Evolutionary conservation across 2,888 invertebrate genomes (phyloP).

Genomic region (Macroteleia sp.): DNA sequence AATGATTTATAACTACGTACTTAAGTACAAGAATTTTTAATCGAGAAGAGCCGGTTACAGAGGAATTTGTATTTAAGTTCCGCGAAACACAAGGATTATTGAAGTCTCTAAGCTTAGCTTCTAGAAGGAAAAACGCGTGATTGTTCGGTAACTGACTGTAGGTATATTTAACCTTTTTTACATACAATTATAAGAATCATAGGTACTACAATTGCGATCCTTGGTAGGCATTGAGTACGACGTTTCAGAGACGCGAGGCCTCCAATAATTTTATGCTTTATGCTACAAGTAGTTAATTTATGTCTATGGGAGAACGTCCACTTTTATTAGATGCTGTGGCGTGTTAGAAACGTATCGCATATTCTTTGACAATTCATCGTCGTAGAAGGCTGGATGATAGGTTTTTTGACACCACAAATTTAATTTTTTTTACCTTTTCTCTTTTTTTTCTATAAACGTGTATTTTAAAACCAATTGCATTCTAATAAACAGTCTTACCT

Average conservation of each 20-base stretch:
- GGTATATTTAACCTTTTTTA: conserved; percentile 70
- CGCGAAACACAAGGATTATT: conserved; percentile 42
- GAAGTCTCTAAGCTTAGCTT: conserved; percentile 70
- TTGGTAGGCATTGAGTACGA: conserved; percentile 79
- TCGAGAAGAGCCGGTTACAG: conserved; percentile 26
- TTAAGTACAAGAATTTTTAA: conserved; percentile 58
- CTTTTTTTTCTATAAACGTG: too few species aligned
- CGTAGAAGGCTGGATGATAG: conserved; percentile 43
- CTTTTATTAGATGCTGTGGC: conserved; percentile 44
- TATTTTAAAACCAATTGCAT: conserved; percentile 31
- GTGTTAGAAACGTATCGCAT: conserved; percentile 46
- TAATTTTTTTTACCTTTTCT: neutral
- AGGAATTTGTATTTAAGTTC: conserved; percentile 58
- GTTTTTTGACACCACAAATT: conserved; percentile 12
- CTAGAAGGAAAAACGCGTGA: conserved; percentile 35
- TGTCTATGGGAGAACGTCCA: conserved; percentile 63
- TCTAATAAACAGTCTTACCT: conserved; percentile 45
- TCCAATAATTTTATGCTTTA: conserved; percentile 57
- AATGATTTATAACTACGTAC: conserved; percentile 49
- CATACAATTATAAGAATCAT: conserved; percentile 76
- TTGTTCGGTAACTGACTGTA: conserved; percentile 63
- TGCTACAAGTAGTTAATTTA: conserved; percentile 62
- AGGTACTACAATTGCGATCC: conserved; percentile 78
- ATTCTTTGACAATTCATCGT: conserved; percentile 41
- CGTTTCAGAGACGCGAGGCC: conserved; percentile 68